These are phyloP conservation scores for Dolichallabes microphthalmus DNA, from an alignment of 2,113 vertebrate genomes.

Conservation along the genomic window DNA sequence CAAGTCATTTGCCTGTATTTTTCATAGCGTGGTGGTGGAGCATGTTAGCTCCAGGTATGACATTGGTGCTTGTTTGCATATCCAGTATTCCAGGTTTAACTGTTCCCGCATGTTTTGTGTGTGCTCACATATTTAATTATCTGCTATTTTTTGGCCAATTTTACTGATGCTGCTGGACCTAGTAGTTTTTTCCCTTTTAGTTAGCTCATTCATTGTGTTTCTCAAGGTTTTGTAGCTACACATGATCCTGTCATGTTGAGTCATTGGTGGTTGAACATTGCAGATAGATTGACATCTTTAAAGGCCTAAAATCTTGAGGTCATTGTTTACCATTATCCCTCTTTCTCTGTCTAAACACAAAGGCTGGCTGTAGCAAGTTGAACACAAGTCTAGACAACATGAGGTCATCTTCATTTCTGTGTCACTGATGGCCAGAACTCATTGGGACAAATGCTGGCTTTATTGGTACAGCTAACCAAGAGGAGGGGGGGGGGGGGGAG, in stretches of 20 bases:
- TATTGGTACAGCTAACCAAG: neutral
- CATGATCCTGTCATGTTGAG: neutral
- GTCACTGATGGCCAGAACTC: constrained; percentile 29
- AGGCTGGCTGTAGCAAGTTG: constrained; percentile 26
- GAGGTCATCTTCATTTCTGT: constrained; percentile 38
- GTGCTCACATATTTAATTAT: neutral
- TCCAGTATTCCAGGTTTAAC: constrained; percentile 5
- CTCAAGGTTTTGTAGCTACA: constrained; percentile 3
- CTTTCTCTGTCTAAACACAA: constrained; percentile 5
- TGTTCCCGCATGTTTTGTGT: neutral
- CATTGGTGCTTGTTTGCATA: neutral
- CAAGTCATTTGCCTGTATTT: constrained; percentile 9
- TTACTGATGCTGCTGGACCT: neutral
- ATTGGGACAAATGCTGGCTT: neutral
- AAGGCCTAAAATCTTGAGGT: neutral
- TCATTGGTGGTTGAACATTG: neutral
- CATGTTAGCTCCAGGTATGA: constrained; percentile 1
- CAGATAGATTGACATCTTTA: neutral
- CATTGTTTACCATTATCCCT: neutral
- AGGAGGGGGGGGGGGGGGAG: too few species aligned
- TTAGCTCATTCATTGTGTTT: neutral
- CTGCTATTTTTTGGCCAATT: neutral
- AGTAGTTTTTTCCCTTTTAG: neutral
- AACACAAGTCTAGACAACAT: constrained; percentile 8
- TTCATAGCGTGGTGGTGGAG: neutral